Evolutionary conservation across 2,797 vertebrate genomes (phyloP).

Genomic region (Atherinosoma microstoma): DNA sequence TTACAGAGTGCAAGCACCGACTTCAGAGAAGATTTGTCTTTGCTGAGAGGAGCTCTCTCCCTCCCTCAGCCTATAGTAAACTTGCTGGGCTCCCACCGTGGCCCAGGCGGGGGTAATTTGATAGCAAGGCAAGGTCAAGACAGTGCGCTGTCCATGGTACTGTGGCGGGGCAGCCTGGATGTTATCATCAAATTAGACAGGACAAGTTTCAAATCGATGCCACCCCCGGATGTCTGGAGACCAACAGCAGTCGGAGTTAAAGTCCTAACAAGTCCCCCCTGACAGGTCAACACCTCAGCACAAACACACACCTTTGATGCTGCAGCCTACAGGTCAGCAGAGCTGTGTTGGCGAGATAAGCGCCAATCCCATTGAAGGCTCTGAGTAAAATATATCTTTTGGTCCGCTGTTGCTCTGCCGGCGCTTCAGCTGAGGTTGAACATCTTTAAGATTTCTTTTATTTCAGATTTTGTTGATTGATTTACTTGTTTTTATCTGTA

Average conservation of each 20-base stretch:
- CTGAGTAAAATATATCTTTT: constrained; percentile 54
- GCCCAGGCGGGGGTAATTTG: constrained; percentile 78
- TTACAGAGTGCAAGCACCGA: constrained; percentile 47
- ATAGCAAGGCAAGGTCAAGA: constrained; percentile 83
- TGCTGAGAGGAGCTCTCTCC: constrained; percentile 36
- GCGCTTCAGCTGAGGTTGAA: constrained; percentile 20
- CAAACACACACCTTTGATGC: constrained; percentile 79
- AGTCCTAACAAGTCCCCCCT: constrained; percentile 78
- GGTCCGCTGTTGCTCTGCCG: constrained; percentile 43
- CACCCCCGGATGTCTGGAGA: constrained; percentile 82
- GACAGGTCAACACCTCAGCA: constrained; percentile 80
- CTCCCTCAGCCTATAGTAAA: constrained; percentile 55
- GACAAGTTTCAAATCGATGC: constrained; percentile 86
- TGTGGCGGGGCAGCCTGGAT: constrained; percentile 79
- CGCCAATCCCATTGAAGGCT: constrained; percentile 67
- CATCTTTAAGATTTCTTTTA: constrained; percentile 8
- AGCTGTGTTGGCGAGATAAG: constrained; percentile 73
- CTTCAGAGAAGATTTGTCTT: constrained; percentile 49
- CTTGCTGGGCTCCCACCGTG: constrained; percentile 70
- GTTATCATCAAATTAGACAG: constrained; percentile 87
- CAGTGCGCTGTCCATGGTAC: constrained; percentile 96
- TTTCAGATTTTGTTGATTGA: constrained; percentile 21
- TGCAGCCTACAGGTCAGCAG: constrained; percentile 76
- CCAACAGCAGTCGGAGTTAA: constrained; percentile 82
- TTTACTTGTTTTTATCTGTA: constrained; percentile 18